Evolutionary conservation across 2,888 invertebrate species (phyloP).

Genomic region (Aricia artaxerxes): DNA sequence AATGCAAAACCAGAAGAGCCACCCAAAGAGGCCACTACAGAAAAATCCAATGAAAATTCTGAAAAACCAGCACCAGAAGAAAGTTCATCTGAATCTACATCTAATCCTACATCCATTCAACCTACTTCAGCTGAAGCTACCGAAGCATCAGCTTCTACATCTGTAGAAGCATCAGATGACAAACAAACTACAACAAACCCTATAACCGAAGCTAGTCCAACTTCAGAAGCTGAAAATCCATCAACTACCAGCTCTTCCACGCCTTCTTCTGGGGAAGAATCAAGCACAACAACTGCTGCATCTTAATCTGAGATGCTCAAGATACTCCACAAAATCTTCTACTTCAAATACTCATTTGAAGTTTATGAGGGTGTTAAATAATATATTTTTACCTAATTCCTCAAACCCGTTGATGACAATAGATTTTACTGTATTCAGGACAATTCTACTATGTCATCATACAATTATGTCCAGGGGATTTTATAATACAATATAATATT

Average conservation of each 20-base stretch:
- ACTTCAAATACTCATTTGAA: not conserved
- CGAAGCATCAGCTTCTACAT: conserved; percentile 45
- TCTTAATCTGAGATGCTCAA: conserved; percentile 34
- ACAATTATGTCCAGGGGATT: not conserved
- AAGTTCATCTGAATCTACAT: conserved; percentile 39
- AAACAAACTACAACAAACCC: conserved; percentile 35
- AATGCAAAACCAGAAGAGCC: conserved; percentile 32
- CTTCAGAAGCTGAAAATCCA: conserved; percentile 38
- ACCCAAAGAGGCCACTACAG: conserved; percentile 34
- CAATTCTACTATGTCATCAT: not conserved
- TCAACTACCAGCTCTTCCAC: conserved; percentile 33
- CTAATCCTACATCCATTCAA: conserved; percentile 39
- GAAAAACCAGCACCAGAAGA: conserved; percentile 43
- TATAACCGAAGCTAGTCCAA: conserved; percentile 36
- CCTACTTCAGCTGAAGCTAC: conserved; percentile 41
- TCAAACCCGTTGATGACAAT: not conserved
- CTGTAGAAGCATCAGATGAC: conserved; percentile 35
- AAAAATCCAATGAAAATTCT: conserved; percentile 39
- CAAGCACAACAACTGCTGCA: conserved; percentile 40
- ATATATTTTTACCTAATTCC: not conserved
- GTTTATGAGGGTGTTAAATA: not conserved
- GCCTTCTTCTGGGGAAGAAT: conserved; percentile 38
- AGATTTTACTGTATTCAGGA: not conserved
- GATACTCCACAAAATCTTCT: not conserved
- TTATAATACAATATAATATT: conserved; percentile 19